Evolutionary conservation across 2,888 invertebrate genomes (phyloP).

Genomic region (Pharmacophagus antenor): DNA sequence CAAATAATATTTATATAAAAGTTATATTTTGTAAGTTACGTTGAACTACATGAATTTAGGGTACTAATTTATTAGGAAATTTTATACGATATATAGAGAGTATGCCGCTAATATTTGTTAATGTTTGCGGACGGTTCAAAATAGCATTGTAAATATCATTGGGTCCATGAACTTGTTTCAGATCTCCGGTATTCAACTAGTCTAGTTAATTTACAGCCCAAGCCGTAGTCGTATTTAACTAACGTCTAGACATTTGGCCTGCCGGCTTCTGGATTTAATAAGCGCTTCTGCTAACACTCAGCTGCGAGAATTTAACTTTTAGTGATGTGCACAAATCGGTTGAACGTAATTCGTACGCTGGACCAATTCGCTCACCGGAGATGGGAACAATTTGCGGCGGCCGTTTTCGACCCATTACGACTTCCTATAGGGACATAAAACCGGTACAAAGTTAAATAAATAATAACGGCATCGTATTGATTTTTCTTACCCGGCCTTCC

Average conservation of each 20-base stretch:
- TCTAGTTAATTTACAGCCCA: conserved; percentile 51
- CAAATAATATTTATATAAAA: background rate
- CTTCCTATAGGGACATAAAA: conserved; percentile 46
- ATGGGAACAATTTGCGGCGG: conserved; percentile 58
- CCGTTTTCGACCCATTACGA: conserved; percentile 57
- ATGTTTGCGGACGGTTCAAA: conserved; percentile 40
- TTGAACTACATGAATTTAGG: background rate
- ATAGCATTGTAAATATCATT: conserved; percentile 68
- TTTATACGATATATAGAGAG: too few species aligned
- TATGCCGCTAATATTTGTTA: too few species aligned
- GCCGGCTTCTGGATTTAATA: conserved; percentile 33
- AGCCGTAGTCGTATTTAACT: conserved; percentile 49
- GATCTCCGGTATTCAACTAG: conserved; percentile 41
- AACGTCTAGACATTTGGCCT: conserved; percentile 44
- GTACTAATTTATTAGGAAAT: background rate
- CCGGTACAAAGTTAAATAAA: conserved; percentile 3
- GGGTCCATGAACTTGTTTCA: conserved; percentile 67
- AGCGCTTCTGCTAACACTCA: conserved; percentile 14
- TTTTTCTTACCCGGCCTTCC: conserved; percentile 13
- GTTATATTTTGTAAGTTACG: background rate
- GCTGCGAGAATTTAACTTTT: conserved; percentile 14
- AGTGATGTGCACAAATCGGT: conserved; percentile 16
- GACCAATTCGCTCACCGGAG: conserved; percentile 61
- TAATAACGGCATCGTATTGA: conserved; percentile 16
- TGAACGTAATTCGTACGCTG: conserved; percentile 42